Evolutionary conservation across 2,888 invertebrate species (phyloP).

Genomic region (Chrysolina oricalcia): DNA sequence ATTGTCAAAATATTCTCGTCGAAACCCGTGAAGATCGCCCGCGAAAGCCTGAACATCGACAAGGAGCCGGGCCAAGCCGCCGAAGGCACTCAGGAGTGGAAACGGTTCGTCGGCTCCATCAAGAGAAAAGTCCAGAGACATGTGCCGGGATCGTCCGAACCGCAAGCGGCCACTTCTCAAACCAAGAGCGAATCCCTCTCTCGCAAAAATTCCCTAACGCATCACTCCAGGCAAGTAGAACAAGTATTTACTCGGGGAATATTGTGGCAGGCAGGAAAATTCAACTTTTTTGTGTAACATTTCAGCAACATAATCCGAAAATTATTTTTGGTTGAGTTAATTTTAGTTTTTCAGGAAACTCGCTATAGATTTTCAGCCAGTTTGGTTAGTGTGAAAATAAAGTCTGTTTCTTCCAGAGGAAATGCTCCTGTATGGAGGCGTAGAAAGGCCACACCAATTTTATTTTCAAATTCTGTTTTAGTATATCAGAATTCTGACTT

Average conservation of each 20-base stretch:
- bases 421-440: no score
- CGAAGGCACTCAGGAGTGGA: slow-evolving; percentile 69
- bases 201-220: slow-evolving; percentile 71
- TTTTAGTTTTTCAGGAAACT: not conserved
- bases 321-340: no score
- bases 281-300: not conserved
- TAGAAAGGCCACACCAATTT: no score
- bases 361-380: not conserved
- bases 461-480: no score
- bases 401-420: no score
- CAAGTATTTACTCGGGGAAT: not conserved
- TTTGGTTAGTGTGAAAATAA: not conserved
- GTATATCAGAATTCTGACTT: no score
- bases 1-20: slow-evolving; percentile 67
- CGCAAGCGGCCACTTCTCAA: slow-evolving; percentile 50
- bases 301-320: no score
- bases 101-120: slow-evolving; percentile 71
- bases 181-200: slow-evolving; percentile 63
- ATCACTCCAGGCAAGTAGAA: slow-evolving; percentile 40
- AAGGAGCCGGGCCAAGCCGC: slow-evolving; percentile 57
- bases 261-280: slow-evolving; percentile 9
- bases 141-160: slow-evolving; percentile 60
- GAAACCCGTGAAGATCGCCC: slow-evolving; percentile 66
- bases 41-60: slow-evolving; percentile 67
- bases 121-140: slow-evolving; percentile 71